Evolutionary conservation across 2,888 invertebrate genomes (phyloP).

Genomic region (Trichopoda pennipes): DNA sequence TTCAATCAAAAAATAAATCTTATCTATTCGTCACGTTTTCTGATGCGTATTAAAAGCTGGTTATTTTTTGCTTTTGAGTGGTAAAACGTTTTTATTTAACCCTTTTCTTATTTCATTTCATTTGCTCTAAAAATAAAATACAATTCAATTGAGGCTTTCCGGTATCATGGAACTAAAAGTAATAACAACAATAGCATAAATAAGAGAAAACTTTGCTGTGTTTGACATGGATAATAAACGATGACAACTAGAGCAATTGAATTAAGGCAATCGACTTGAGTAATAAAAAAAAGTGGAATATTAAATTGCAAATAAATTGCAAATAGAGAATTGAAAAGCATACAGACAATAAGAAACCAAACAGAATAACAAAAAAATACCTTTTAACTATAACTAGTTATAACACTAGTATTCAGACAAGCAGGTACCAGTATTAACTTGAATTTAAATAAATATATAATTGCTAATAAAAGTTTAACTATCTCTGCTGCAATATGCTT

Average conservation of each 20-base stretch:
- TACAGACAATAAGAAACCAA: not conserved
- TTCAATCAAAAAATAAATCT: conserved; percentile 5
- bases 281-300: conserved; percentile 40
- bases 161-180: conserved; percentile 47
- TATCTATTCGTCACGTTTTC: conserved; percentile 13
- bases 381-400: not conserved
- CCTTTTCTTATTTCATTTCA: conserved; percentile 24
- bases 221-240: conserved; percentile 42
- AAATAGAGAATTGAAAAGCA: not conserved
- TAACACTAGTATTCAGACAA: not conserved
- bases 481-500: not conserved
- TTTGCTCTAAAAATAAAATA: conserved; percentile 23
- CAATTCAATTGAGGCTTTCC: conserved; percentile 64
- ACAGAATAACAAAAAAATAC: not conserved
- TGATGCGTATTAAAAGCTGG: not conserved
- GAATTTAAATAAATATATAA: not conserved
- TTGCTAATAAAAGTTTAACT: not conserved
- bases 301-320: conserved; percentile 45
- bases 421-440: not conserved
- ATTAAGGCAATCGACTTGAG: conserved; percentile 39
- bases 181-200: not conserved
- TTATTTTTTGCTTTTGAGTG: conserved; percentile 7
- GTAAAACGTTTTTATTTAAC: not conserved
- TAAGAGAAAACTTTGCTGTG: conserved; percentile 8
- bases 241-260: conserved; percentile 65